phyloP scores from a whole-genome alignment of 2,113 vertebrate species.

The Syngnathus floridae region DNA sequence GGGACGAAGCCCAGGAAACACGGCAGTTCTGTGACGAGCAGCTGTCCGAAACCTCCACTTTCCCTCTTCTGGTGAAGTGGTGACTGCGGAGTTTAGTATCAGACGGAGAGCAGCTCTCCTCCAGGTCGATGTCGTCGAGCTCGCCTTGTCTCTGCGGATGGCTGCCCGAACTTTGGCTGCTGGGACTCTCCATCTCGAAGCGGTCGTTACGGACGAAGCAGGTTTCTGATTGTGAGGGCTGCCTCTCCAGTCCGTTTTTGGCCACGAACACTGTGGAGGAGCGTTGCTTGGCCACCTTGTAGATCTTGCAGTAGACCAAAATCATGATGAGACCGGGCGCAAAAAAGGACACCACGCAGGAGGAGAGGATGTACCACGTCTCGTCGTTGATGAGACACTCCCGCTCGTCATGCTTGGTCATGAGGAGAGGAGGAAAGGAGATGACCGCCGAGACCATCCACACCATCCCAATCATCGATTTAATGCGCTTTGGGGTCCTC shows the following conservation, averaged over 20 bases:
- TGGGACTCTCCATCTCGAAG: conserved; percentile 68
- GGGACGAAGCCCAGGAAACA: conserved; percentile 53
- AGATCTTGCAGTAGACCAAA: conserved; percentile 84
- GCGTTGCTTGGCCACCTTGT: conserved; percentile 76
- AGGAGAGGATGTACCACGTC: conserved; percentile 88
- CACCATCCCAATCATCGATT: conserved; percentile 77
- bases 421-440: conserved; percentile 81
- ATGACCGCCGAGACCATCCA: conserved; percentile 79
- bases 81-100: conserved; percentile 61
- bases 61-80: conserved; percentile 62
- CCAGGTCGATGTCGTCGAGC: conserved; percentile 73
- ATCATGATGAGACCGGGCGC: conserved; percentile 84
- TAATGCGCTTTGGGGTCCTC: conserved; percentile 77
- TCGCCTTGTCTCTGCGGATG: conserved; percentile 68
- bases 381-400: conserved; percentile 81
- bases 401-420: conserved; percentile 69
- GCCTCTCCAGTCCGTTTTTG: conserved; percentile 69
- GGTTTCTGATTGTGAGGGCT: conserved; percentile 69
- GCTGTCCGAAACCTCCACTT: conserved; percentile 60
- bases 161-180: conserved; percentile 66
- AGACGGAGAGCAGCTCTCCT: conserved; percentile 69
- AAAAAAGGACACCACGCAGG: conserved; percentile 82
- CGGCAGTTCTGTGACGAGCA: conserved; percentile 65
- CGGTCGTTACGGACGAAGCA: conserved; percentile 69
- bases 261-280: conserved; percentile 73